Evolutionary conservation across 2,113 vertebrate genomes (phyloP).

Genomic region (Cephalopterus ornatus): DNA sequence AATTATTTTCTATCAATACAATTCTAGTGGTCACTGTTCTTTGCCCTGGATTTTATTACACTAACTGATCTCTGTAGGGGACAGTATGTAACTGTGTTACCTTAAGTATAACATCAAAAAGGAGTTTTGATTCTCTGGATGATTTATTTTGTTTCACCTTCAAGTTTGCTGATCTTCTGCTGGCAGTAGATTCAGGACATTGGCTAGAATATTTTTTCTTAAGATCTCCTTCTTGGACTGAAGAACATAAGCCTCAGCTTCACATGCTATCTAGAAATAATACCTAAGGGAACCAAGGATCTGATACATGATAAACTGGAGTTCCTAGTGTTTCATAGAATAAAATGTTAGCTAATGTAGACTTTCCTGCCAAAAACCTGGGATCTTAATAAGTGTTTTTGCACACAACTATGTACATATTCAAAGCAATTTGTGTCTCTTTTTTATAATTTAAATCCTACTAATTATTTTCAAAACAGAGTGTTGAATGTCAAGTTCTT

Average conservation of each 20-base stretch:
- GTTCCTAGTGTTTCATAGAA: neutral
- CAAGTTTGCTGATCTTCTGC: neutral
- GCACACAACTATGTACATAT: neutral
- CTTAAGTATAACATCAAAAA: neutral
- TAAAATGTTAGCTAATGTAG: neutral
- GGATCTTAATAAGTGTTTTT: neutral
- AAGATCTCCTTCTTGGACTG: neutral
- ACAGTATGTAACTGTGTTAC: neutral
- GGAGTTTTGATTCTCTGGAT: neutral
- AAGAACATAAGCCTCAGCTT: neutral
- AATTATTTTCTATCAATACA: neutral
- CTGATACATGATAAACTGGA: neutral
- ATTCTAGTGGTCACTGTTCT: neutral
- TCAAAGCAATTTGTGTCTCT: neutral
- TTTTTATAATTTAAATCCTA: neutral
- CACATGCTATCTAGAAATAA: neutral
- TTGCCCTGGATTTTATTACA: neutral
- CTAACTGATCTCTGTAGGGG: neutral
- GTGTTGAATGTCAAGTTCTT: neutral
- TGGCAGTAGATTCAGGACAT: neutral
- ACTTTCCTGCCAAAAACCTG: neutral
- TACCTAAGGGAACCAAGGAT: neutral
- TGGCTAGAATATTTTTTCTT: neutral
- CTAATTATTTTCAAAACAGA: neutral
- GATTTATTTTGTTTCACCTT: neutral